Evolutionary conservation across 2,888 invertebrate species (phyloP), one percentile per base, ranked within the genome.

Genomic region (Epirrhoe tristata): DNA sequence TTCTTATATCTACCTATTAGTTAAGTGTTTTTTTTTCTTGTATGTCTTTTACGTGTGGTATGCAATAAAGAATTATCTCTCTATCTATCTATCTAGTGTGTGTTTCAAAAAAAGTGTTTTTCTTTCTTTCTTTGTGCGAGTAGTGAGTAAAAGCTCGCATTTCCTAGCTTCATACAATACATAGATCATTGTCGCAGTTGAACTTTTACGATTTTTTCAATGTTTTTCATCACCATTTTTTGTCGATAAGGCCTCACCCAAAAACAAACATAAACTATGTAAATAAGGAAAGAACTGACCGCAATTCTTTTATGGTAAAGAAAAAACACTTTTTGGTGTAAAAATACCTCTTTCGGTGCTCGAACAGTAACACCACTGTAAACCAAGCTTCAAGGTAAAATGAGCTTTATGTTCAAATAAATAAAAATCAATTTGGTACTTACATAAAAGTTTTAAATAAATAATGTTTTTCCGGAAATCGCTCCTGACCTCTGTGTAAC

Each of bases 281-380:
- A 53, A 62, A 62, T 62, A 51, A 62, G 62, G 56, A 56, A 57
- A 63, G 48, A 14, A 62, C 65, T 72, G 71, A 67, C 71, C 71
- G 71, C 69, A 51, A 63, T 67, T 72, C 63, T 51, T 55, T 43
- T 57, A 53, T 39, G 64, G 57, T 32, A n/a, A 31, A 34, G 64
- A 64, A 67, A 70, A 72, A 66, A 65, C 59, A 68, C 63, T 59
- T 52, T 36, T 39, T 5, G 24, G 24, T 52, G 52, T 12, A 52
- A 31, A 46, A 32, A 14, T 32, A 32, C 17, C 46, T 24, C 39
- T 48, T 48, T 48, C 16, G 48, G 48, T 48, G 12, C 48, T 48
- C 7, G 14, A 48, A 57, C 8, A 5, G 6, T 16, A 12, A 12
- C 39, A n/a, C 24, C 58, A 59, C 51, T 59, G 24, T 3, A 24